Base-by-base conservation (phyloP, 2,113 vertebrate genomes). In the Ovis canadensis region DNA sequence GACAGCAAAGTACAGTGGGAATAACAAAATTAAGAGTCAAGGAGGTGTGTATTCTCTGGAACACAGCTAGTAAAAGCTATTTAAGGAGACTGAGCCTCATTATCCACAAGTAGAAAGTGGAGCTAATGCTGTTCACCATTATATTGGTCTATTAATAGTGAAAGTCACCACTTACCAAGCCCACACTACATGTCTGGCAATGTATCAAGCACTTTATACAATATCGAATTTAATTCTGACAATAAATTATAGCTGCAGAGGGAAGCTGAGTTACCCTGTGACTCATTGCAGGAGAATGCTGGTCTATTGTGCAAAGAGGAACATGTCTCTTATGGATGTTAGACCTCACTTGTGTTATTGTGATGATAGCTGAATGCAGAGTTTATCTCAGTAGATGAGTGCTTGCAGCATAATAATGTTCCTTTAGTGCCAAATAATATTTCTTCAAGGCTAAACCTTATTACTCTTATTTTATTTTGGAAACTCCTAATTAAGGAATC, bases 171-270 rank as follows among this genome's bases (percentile, higher is more conserved):
- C 59, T 91, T 96, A 82, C 55, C 91, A 82, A 93, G 43, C 25
- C 23, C 27, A 27, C 88, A 62, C 27, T 93, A 15, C 36, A 91
- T 85, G 19, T 82, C 81, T 95, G 94, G 83, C 19, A 94, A 78
- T 55, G 67, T 86, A 55, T 93, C 86, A 93, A 93, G 50, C 6
- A 57, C 60, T 90, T 96, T 93, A 88, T 45, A 89, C 23, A 67
- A 52, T 90, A 94, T 62, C 9, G 80, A 96, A 90, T 87, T 95
- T 93, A 97, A 96, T 94, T 48, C 33, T 95, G 27, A 55, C 33
- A 40, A 31, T 96, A 88, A 96, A 96, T 97, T 43, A 89, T 62
- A 94, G 82, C 64, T 91, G 40, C 80, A 29, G 55, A 88, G 11
- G n/a, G 96, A 90, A 97, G 33, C 50, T 11, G 21, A 67, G 31